These are phyloP conservation scores for Nothobranchius furzeri DNA, from an alignment of 2,113 vertebrate species.

Conservation along the genomic window DNA sequence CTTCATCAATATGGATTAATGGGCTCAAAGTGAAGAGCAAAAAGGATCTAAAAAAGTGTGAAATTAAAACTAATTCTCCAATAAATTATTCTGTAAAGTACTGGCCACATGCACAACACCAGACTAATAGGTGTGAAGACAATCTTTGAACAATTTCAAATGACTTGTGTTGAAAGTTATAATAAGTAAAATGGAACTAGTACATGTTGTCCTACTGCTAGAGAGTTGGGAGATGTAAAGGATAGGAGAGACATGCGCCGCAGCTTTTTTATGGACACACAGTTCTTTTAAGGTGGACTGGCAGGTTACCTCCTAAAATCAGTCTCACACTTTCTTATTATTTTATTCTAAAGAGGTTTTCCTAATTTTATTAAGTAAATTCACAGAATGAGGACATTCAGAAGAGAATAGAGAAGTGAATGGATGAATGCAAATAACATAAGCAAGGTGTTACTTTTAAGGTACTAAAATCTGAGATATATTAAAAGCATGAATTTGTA, in stretches of 20 bases:
- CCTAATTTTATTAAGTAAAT: constrained; percentile 26
- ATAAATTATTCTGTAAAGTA: too few species aligned
- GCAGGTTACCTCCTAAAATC: constrained; percentile 34
- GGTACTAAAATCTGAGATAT: too few species aligned
- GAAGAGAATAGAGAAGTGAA: not conserved
- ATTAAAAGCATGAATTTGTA: too few species aligned
- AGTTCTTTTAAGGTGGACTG: constrained; percentile 18
- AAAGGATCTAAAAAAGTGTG: too few species aligned
- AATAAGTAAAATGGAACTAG: not conserved
- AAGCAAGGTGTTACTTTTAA: too few species aligned
- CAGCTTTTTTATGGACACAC: constrained; percentile 21
- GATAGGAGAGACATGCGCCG: constrained; percentile 28
- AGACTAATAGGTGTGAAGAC: too few species aligned
- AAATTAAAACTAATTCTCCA: too few species aligned
- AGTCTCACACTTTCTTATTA: constrained; percentile 5
- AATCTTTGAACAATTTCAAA: too few species aligned
- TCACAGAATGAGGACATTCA: not conserved
- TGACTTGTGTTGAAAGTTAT: not conserved
- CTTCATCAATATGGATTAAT: too few species aligned
- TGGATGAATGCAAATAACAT: not conserved
- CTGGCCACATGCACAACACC: too few species aligned
- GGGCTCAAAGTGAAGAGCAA: too few species aligned
- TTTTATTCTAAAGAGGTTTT: constrained; percentile 30
- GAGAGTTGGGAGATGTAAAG: not conserved
- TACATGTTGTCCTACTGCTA: not conserved